Evolutionary conservation across 2,888 invertebrate species (phyloP).

Genomic region (Aethes cnicana): DNA sequence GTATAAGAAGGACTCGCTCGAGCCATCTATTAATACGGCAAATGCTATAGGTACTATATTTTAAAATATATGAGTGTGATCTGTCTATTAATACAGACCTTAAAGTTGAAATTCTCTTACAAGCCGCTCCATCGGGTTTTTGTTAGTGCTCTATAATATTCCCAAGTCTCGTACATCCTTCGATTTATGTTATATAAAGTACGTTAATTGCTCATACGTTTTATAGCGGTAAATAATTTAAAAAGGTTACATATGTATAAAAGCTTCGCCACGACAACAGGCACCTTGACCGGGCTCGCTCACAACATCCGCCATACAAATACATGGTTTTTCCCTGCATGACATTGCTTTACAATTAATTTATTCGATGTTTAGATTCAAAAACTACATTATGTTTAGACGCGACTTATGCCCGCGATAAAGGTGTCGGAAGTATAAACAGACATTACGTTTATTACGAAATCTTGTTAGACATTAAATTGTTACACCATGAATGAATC

Average conservation of each 20-base stretch:
- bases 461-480: constrained; percentile 23
- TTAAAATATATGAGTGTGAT: too few species aligned
- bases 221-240: neutral
- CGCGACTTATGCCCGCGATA: constrained; percentile 5
- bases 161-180: too few species aligned
- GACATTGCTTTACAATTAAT: neutral
- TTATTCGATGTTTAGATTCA: constrained; percentile 7
- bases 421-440: constrained; percentile 24
- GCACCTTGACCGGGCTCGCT: constrained; percentile 12
- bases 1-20: too few species aligned
- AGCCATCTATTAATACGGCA: too few species aligned
- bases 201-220: neutral
- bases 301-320: constrained; percentile 10
- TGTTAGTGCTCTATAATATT: too few species aligned
- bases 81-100: too few species aligned
- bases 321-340: constrained; percentile 10
- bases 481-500: constrained; percentile 33
- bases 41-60: too few species aligned
- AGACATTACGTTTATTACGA: constrained; percentile 27
- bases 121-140: too few species aligned
- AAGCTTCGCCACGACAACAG: constrained; percentile 8
- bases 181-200: too few species aligned
- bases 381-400: neutral
- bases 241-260: neutral
- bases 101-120: too few species aligned